Evolutionary conservation across 37 sponge, comb jelly and placozoan genomes (phyloP).

Genomic region (Beroe forskalii): DNA sequence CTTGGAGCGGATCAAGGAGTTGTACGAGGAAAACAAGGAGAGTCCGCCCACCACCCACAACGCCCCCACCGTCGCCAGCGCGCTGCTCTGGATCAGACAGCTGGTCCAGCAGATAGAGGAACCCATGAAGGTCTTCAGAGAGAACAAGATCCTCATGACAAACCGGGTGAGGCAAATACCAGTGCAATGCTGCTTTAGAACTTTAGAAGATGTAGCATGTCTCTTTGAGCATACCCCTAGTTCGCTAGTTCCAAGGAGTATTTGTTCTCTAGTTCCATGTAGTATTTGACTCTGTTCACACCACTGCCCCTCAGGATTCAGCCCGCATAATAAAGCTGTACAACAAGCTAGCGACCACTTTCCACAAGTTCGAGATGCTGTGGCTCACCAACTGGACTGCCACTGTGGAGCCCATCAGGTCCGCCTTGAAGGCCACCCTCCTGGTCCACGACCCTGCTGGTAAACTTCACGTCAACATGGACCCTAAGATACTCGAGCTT

Average conservation of each 20-base stretch:
- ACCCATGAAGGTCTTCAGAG: conserved; percentile 84
- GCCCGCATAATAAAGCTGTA: conserved; percentile 73
- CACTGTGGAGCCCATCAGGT: conserved; percentile 50
- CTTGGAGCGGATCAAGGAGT: conserved; percentile 72
- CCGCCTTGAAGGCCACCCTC: background rate
- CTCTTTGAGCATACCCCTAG: too few species aligned
- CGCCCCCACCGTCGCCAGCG: conserved; percentile 71
- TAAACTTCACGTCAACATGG: conserved; percentile 65
- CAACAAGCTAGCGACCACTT: conserved; percentile 78
- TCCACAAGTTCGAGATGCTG: conserved; percentile 78
- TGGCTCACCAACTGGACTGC: conserved; percentile 74
- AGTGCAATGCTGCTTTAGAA: too few species aligned
- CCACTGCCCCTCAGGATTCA: conserved; percentile 79
- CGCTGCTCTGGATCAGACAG: conserved; percentile 79
- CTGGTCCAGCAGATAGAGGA: conserved; percentile 73
- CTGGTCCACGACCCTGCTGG: conserved; percentile 38
- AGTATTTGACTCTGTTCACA: too few species aligned
- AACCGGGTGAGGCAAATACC: conserved; percentile 74
- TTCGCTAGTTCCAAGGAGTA: too few species aligned
- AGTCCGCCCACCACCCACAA: conserved; percentile 68
- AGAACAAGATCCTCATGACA: conserved; percentile 69
- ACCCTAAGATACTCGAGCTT: conserved; percentile 66
- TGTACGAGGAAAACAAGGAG: conserved; percentile 82
- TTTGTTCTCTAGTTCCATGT: too few species aligned
- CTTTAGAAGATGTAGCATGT: too few species aligned